These are phyloP conservation scores for Mesorhabditis spiculigera DNA, from an alignment of 2,888 invertebrate species.

Conservation along the genomic window DNA sequence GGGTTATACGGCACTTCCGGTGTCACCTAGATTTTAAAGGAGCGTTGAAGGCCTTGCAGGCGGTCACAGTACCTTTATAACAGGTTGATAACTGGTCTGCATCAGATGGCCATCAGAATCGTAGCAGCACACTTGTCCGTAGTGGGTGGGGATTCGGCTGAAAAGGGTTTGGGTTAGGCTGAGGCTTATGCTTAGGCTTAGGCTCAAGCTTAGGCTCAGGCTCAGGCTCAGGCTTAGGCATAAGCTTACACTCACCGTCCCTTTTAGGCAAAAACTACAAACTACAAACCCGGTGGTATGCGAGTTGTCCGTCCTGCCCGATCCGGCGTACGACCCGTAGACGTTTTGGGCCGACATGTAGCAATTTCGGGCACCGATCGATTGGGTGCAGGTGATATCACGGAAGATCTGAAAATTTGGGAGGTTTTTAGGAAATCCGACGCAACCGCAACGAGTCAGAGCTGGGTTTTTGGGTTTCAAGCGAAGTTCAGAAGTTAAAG, in stretches of 20 bases:
- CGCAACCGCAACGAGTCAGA: not conserved
- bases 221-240: no score
- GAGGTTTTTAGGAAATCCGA: not conserved
- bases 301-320: conserved; percentile 24
- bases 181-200: no score
- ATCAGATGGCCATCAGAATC: conserved; percentile 84
- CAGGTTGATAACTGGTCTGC: conserved; percentile 87
- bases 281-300: conserved; percentile 28
- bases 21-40: conserved; percentile 22
- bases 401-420: conserved; percentile 30
- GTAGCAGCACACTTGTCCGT: conserved; percentile 94
- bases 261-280: not conserved
- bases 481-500: no score
- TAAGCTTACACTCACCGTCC: conserved; percentile 1
- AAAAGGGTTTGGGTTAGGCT: conserved; percentile 11
- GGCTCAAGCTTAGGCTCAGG: not conserved
- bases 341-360: conserved; percentile 57
- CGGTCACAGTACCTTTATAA: conserved; percentile 37
- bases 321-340: conserved; percentile 48
- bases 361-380: conserved; percentile 85
- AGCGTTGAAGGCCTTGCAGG: conserved; percentile 20
- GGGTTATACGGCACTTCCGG: conserved; percentile 53
- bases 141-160: conserved; percentile 56
- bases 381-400: conserved; percentile 72
- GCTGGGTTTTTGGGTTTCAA: no score